Conservation (phyloP, 2,113 vertebrate species). For the Gila orcuttii region DNA sequence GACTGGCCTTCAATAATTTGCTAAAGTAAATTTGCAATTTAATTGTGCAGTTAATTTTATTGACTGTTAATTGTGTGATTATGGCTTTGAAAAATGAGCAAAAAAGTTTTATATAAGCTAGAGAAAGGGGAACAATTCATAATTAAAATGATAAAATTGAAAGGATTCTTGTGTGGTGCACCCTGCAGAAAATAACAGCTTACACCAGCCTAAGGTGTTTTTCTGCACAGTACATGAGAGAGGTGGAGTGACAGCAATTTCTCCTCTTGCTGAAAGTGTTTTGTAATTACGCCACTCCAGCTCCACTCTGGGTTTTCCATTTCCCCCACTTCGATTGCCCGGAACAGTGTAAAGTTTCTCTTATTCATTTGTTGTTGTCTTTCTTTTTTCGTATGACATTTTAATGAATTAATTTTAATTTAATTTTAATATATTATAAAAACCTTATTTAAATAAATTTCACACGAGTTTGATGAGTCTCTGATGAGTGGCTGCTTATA, state of each 20-base stretch:
- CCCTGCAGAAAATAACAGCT: not conserved
- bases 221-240: not conserved
- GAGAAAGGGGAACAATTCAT: too few relatives aligned
- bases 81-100: too few relatives aligned
- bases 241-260: conserved; percentile 9
- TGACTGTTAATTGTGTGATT: not conserved
- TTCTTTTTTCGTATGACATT: not conserved
- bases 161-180: not conserved
- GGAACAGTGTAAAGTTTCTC: not conserved
- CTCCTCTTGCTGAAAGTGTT: conserved; percentile 5
- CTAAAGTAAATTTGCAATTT: not conserved
- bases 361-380: too few relatives aligned
- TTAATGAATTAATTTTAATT: too few relatives aligned
- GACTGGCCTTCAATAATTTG: not conserved
- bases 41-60: not conserved
- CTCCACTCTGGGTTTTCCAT: conserved; percentile 14
- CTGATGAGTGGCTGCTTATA: not conserved
- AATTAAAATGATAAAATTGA: too few relatives aligned
- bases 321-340: not conserved
- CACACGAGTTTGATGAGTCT: not conserved
- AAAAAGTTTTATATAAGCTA: too few relatives aligned
- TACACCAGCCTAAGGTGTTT: conserved; percentile 14
- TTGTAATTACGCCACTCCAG: not conserved
- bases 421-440: not conserved
- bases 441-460: not conserved